Evolutionary conservation across 2,113 vertebrate genomes (phyloP), one percentile per base, ranked within the genome.

Genomic region (Oryzias javanicus): DNA sequence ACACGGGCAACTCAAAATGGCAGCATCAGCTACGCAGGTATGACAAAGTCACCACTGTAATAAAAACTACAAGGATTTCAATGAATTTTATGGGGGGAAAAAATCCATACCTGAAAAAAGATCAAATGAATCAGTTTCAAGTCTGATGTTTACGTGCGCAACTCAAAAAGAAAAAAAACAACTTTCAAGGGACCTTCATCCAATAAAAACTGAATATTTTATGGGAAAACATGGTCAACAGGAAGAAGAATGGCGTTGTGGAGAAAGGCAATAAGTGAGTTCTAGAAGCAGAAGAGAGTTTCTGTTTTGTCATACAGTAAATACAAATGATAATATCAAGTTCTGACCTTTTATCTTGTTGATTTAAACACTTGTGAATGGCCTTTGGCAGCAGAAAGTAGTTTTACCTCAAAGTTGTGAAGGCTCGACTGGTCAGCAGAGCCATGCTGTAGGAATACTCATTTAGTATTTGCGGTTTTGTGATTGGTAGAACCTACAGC

Each of bases 181-280:
- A 58, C 14, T 56, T 67, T 62, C 20, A 62, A 72, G 66, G 64
- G 78, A 55, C 56, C 42, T 50, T 64, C 47, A 61, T 52, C 55
- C 71, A 51, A 49, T 62, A 35, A 59, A 54, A 64, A 81, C 68
- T 51, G 29, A 42, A 56, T 44, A 57, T 65, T 64, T 49, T 60
- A 71, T 52, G 20, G 29, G 59, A 60, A 52, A 47, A 64, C 20
- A 70, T 18, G 47, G 66, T 74, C 52, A n/a, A 67, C 69, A 52
- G 49, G n/a, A 22, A 63, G 29, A 70, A 42, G 42, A 64, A 57
- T 67, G 51, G 72, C 55, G 83, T 77, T 80, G 65, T 70, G 74
- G 57, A 89, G 83, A 90, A 93, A 78, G 93, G 93, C 94, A 95
- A 95, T 95, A 95, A 95, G 80, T 59, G 55, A 49, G 14, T 27